These are phyloP conservation scores for Indicator maculatus DNA, from an alignment of 2,113 vertebrate genomes.

Conservation along the genomic window DNA sequence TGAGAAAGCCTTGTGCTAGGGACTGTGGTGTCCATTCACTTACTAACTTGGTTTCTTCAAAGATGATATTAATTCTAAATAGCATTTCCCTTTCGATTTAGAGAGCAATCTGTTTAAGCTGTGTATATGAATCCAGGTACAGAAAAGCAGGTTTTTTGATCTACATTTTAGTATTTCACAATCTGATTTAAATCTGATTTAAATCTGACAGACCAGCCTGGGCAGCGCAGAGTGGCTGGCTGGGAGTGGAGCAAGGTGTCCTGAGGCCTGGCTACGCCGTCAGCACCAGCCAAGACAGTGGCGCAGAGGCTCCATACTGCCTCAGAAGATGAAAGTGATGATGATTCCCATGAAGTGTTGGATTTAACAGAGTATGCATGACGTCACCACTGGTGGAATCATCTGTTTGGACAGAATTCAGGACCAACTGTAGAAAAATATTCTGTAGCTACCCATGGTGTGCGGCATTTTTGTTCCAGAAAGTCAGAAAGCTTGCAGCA, in stretches of 20 bases:
- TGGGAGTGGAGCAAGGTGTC: no score
- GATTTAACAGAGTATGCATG: constrained; percentile 94
- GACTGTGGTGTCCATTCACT: neutral
- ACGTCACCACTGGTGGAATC: constrained; percentile 94
- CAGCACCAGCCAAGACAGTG: no score
- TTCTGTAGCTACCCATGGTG: constrained; percentile 97
- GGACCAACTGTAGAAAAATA: constrained; percentile 95
- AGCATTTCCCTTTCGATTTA: neutral
- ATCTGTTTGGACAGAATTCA: constrained; percentile 89
- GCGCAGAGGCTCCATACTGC: no score
- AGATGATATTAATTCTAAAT: neutral
- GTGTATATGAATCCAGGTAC: neutral
- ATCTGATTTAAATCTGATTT: neutral
- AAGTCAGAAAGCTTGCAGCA: constrained; percentile 94
- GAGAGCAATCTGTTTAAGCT: neutral
- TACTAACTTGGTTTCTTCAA: neutral
- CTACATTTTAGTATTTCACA: neutral
- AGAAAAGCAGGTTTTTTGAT: neutral
- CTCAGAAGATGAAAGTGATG: constrained; percentile 84
- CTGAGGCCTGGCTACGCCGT: no score
- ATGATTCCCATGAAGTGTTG: constrained; percentile 92
- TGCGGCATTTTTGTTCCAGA: constrained; percentile 97
- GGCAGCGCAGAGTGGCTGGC: no score
- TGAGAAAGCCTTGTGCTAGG: neutral
- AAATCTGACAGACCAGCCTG: no score